These are phyloP conservation scores for Drosophila eugracilis DNA, from an alignment of 1,140 invertebrate species.

Conservation along the genomic window DNA sequence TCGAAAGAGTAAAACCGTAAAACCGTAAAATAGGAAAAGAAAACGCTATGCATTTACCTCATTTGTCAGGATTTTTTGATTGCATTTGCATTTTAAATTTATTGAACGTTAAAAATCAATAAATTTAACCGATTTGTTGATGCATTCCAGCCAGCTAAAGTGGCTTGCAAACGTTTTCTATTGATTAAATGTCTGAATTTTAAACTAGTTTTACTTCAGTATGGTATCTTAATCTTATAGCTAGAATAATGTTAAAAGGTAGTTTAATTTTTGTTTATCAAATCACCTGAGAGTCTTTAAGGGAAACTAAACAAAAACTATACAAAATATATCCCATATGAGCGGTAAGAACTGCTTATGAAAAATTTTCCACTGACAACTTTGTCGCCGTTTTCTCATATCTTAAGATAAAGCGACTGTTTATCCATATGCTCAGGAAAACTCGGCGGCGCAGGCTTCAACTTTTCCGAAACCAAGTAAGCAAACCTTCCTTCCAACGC, in stretches of 20 bases:
- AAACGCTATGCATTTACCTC: slow-evolving; percentile 10
- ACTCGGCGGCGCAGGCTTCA: slow-evolving; percentile 29
- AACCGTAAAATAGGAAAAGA: no score
- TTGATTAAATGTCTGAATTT: no score
- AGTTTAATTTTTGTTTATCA: not conserved
- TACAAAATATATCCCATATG: not conserved
- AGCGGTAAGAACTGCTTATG: slow-evolving; percentile 15
- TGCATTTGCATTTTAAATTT: slow-evolving; percentile 39
- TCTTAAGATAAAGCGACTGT: slow-evolving; percentile 33
- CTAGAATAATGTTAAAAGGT: not conserved
- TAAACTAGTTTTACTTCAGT: no score
- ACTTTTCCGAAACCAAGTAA: slow-evolving; percentile 29
- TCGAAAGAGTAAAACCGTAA: not conserved
- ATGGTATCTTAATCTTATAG: no score
- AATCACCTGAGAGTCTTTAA: not conserved
- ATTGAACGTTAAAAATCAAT: no score
- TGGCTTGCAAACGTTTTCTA: no score
- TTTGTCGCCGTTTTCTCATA: slow-evolving; percentile 13
- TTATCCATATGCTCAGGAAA: slow-evolving; percentile 44
- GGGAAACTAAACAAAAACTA: no score
- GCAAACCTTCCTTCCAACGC: slow-evolving; percentile 47
- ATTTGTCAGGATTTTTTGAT: slow-evolving; percentile 12
- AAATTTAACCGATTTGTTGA: no score
- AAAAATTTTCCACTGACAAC: slow-evolving; percentile 32
- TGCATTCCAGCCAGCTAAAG: no score